Conservation (phyloP, 1,140 invertebrate genomes). For the Monomorium pharaonis region DNA sequence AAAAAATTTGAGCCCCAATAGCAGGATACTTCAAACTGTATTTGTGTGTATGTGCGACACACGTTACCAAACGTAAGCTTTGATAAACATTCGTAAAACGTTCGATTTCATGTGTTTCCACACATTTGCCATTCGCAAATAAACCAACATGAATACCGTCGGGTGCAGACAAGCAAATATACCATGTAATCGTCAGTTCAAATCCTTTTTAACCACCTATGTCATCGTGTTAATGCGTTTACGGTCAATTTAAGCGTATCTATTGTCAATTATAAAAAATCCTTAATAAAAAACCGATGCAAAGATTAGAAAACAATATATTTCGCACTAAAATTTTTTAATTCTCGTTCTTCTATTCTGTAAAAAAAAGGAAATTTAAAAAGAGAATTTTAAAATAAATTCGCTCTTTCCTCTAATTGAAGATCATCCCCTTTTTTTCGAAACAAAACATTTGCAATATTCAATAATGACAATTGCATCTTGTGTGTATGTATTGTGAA, state of each 20-base stretch:
- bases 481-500: neutral
- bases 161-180: conserved; percentile 8
- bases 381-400: neutral
- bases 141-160: neutral
- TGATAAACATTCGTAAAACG: conserved; percentile 40
- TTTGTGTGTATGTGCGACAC: conserved; percentile 27
- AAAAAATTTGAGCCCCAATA: conserved; percentile 9
- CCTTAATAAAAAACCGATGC: neutral
- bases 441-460: neutral
- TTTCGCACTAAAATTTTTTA: neutral
- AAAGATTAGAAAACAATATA: neutral
- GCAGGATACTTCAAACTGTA: neutral
- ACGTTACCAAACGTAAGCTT: conserved; percentile 33
- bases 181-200: conserved; percentile 9
- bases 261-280: conserved; percentile 16
- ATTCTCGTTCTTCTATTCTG: no score
- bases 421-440: neutral
- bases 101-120: neutral
- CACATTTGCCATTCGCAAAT: conserved; percentile 24
- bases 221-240: conserved; percentile 17
- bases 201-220: conserved; percentile 12
- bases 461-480: neutral
- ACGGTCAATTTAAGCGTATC: neutral
- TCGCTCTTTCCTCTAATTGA: neutral
- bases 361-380: neutral